Base-by-base conservation (phyloP, 2,888 invertebrate genomes). In the Corbicula japonica region DNA sequence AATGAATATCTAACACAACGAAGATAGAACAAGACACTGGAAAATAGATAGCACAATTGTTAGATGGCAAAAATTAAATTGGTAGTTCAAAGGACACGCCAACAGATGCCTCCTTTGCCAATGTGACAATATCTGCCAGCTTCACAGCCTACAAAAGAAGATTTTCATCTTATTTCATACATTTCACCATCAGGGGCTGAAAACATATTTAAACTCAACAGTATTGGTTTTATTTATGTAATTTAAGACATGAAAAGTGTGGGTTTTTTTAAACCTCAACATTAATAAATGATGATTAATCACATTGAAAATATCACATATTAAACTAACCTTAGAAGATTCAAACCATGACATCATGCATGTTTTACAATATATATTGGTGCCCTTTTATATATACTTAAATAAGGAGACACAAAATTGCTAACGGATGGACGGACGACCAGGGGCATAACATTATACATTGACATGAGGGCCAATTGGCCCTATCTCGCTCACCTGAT, bases 1-100 rank as follows among this genome's bases (percentile, higher is more conserved):
- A n/a, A n/a, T n/a, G n/a, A n/a, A n/a, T n/a, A n/a, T n/a, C n/a
- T n/a, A n/a, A n/a, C n/a, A n/a, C n/a, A n/a, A n/a, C n/a, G n/a
- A n/a, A n/a, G n/a, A n/a, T n/a, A n/a, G n/a, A n/a, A n/a, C n/a
- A n/a, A n/a, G n/a, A n/a, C n/a, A n/a, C n/a, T n/a, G n/a, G n/a
- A n/a, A n/a, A n/a, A n/a, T n/a, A n/a, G n/a, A n/a, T n/a, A n/a
- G n/a, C n/a, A n/a, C n/a, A n/a, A n/a, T n/a, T n/a, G n/a, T n/a
- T n/a, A n/a, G n/a, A n/a, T n/a, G n/a, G n/a, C n/a, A n/a, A n/a
- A n/a, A n/a, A n/a, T n/a, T 72, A 85, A 80, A 76, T 44, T 73
- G 97, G 97, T 88, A 97, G 95, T 92, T 97, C 96, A 94, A 97
- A 97, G 92, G 96, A 96, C 87, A 97, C 97, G 94, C 96, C 96